These are phyloP conservation scores for Sinosuthora webbiana DNA, from an alignment of 2,113 vertebrate genomes.

Conservation along the genomic window DNA sequence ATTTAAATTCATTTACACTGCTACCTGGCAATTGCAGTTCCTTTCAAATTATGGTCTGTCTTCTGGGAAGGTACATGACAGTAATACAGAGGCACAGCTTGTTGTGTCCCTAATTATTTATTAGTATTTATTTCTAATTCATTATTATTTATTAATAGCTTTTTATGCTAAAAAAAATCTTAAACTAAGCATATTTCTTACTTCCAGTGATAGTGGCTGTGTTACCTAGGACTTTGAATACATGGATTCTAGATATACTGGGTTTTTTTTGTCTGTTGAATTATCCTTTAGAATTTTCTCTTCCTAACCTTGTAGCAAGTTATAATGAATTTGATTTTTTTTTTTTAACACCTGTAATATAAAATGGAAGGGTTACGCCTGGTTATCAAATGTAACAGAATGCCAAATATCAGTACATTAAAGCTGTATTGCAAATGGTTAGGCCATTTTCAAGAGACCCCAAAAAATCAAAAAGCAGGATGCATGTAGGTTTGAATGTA, in stretches of 20 bases:
- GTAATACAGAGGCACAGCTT: neutral
- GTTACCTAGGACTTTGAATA: neutral
- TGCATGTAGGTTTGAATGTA: neutral
- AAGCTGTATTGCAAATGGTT: neutral
- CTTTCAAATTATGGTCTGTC: neutral
- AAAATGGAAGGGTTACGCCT: neutral
- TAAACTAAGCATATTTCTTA: neutral
- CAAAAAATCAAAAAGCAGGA: neutral
- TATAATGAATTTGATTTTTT: neutral
- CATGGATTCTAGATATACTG: neutral
- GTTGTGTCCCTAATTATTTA: neutral
- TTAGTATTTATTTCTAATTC: neutral
- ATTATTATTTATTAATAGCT: neutral
- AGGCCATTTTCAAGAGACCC: neutral
- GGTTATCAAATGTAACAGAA: neutral
- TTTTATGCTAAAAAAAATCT: neutral
- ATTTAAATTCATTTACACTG: neutral
- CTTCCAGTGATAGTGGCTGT: neutral
- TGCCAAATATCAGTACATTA: neutral
- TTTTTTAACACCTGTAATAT: neutral
- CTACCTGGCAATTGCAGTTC: neutral
- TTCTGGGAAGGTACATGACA: neutral
- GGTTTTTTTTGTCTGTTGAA: neutral
- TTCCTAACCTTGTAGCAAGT: neutral
- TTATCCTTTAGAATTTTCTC: neutral